Base-by-base conservation (phyloP, 2,797 vertebrate genomes). In the Girardinus metallicus region DNA sequence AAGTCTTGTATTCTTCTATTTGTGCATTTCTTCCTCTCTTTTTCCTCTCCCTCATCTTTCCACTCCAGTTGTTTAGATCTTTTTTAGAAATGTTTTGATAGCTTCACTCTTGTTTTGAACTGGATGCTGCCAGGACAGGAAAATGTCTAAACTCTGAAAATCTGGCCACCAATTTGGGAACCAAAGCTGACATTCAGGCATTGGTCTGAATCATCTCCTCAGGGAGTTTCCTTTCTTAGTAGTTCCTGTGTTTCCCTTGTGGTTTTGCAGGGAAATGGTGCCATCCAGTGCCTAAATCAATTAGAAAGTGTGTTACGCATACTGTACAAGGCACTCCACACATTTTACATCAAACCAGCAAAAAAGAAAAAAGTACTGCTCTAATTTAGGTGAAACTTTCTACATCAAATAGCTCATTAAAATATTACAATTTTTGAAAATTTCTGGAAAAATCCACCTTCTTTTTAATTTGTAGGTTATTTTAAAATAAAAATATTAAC, bases 251-350 rank as follows among this genome's bases (percentile, higher is more conserved):
- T 66, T 80, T 85, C 71, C 75, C 53, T 79, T 80, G 23, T 73
- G 53, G 79, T 53, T 90, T 88, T 85, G 72, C 55, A 84, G 87
- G 83, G 86, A 86, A 80, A 85, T 88, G 78, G 82, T 88, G 88
- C 90, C 92, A 93, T 90, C 90, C 81, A 93, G 87, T 92, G 92
- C 82, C 76, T 87, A 76, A 79, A 62, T 55, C 73, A 76, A 51
- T 43, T 46, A 39, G 29, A 44, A 66, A 39, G 53, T 60, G 51
- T 44, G 26, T 81, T 78, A 71, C 51, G 73, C 79, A 77, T 51
- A 81, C 83, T 71, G 70, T 74, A 47, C 44, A 81, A 77, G 51
- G 82, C 4, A 75, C 46, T 80, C 43, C 43, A 75, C n/a, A 83
- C 75, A 83, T 78, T 76, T 85, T 88, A 73, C 78, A 87, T 89